Conservation (phyloP, 2,113 vertebrate species). For the Panurus biarmicus region DNA sequence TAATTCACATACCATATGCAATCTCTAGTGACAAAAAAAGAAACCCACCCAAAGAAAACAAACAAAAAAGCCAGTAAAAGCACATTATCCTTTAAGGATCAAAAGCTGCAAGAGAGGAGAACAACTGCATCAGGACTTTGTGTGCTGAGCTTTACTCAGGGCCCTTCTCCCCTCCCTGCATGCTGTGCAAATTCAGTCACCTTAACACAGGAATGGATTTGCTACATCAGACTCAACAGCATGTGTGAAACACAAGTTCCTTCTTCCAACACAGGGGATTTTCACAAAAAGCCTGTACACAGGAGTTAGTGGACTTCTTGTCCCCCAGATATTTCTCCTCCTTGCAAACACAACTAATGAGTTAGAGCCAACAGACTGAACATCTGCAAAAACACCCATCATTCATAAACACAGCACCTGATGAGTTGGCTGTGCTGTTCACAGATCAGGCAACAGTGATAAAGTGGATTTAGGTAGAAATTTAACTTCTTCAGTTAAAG, state of each 20-base stretch:
- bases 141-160: background rate
- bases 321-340: background rate
- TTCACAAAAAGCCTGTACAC: background rate
- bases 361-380: background rate
- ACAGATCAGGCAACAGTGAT: background rate
- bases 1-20: background rate
- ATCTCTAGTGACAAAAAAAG: background rate
- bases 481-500: background rate
- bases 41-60: background rate
- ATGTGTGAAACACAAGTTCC: background rate
- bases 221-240: background rate
- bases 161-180: background rate
- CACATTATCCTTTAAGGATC: background rate
- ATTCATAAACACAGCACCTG: fast-evolving
- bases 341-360: background rate
- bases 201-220: background rate
- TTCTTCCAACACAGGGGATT: background rate
- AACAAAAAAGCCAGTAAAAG: background rate
- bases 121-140: background rate
- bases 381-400: background rate
- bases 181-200: background rate
- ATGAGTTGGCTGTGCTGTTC: fast-evolving
- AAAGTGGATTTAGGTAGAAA: background rate
- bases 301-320: fast-evolving
- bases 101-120: background rate